These are phyloP conservation scores for Hirtodrosophila alboralis DNA, from an alignment of 2,888 invertebrate genomes.

Conservation along the genomic window DNA sequence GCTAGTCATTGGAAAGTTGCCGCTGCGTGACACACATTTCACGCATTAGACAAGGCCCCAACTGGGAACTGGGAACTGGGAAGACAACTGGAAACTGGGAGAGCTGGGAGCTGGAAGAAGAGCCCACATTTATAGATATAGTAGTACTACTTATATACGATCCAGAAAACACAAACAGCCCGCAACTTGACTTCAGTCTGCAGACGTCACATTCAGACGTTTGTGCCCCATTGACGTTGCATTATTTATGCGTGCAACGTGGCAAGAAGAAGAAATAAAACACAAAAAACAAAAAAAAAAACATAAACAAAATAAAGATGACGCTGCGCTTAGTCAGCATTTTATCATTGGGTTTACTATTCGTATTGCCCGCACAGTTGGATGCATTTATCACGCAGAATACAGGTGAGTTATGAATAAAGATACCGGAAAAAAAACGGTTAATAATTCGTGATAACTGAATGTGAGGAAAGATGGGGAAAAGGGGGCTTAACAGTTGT, in stretches of 20 bases:
- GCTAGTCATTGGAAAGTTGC: constrained; percentile 79
- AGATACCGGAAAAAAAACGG: constrained; percentile 2
- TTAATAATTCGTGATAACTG: constrained; percentile 35
- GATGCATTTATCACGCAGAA: constrained; percentile 80
- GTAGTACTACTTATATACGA: too few relatives aligned
- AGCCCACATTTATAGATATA: neutral
- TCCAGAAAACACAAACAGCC: too few relatives aligned
- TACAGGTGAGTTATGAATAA: constrained; percentile 68
- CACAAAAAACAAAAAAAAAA: constrained; percentile 4
- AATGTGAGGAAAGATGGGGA: constrained; percentile 4
- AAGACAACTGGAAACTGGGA: constrained; percentile 10
- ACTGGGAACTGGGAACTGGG: constrained; percentile 27
- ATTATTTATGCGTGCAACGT: constrained; percentile 71
- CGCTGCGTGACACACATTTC: constrained; percentile 77
- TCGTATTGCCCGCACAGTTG: constrained; percentile 76
- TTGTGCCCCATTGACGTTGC: constrained; percentile 33
- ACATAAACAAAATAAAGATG: constrained; percentile 59
- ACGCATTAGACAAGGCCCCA: constrained; percentile 59
- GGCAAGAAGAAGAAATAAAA: constrained; percentile 7
- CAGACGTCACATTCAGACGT: neutral
- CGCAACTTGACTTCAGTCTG: too few relatives aligned
- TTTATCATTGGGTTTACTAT: constrained; percentile 61
- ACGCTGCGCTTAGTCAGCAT: constrained; percentile 72
- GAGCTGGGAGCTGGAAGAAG: neutral
- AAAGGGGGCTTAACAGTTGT: too few relatives aligned